A percentile compares a stretch with the other conserved stretches of the same genome.
Evolutionary conservation across 2,888 invertebrate genomes (phyloP).

Genomic region (Mesorhabditis belari): DNA sequence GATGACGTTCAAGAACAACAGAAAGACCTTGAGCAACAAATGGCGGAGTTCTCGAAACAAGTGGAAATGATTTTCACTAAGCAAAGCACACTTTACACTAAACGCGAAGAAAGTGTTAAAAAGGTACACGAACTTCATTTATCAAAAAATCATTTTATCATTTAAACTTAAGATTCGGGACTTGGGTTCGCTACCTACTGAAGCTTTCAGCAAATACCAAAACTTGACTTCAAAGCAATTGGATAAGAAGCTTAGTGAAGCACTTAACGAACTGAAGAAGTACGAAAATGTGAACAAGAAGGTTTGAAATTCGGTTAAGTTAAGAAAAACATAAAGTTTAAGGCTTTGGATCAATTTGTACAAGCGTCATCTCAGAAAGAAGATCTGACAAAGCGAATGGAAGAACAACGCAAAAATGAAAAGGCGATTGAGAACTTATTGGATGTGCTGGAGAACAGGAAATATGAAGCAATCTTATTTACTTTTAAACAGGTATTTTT

Average conservation of each 20-base stretch:
- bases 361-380: slow-evolving; percentile 98
- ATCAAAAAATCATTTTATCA: not conserved
- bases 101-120: slow-evolving; percentile 35
- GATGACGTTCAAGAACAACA: slow-evolving; percentile 52
- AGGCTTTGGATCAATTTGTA: slow-evolving; percentile 91
- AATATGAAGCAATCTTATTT: slow-evolving; percentile 95
- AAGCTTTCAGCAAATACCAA: slow-evolving; percentile 72
- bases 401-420: slow-evolving; percentile 82
- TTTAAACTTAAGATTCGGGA: slow-evolving; percentile 71
- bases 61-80: slow-evolving; percentile 43
- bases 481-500: slow-evolving; percentile 78
- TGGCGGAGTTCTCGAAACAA: slow-evolving; percentile 37
- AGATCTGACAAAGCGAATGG: slow-evolving; percentile 88
- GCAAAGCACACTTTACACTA: slow-evolving; percentile 31
- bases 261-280: slow-evolving; percentile 91
- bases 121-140: slow-evolving; percentile 21
- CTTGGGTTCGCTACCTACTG: slow-evolving; percentile 86
- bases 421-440: slow-evolving; percentile 78
- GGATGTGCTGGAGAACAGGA: slow-evolving; percentile 84
- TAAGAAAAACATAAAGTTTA: not conserved
- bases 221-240: slow-evolving; percentile 65
- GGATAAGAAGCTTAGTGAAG: slow-evolving; percentile 88
- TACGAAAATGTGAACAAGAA: slow-evolving; percentile 95
- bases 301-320: slow-evolving; percentile 6
- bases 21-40: slow-evolving; percentile 31